A percentile compares a stretch with the other conserved stretches of the same genome.
Conservation (phyloP, 2,113 vertebrate genomes). For the Rhabdornis inornatus region DNA sequence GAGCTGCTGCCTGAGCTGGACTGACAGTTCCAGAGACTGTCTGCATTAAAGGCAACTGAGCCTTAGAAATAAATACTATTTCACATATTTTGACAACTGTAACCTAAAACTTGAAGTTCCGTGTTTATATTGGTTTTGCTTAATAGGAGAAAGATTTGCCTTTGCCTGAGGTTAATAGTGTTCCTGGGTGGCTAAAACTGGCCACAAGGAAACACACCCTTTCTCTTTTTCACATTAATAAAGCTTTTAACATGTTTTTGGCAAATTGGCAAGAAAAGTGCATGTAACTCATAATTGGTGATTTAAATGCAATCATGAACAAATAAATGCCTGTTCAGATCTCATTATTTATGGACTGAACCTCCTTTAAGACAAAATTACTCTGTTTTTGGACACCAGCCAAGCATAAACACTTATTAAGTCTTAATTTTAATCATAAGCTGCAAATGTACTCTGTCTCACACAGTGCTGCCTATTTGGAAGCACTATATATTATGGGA, state of each 20-base stretch:
- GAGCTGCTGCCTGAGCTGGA: not conserved
- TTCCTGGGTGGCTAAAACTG: conserved; percentile 78
- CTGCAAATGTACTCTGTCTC: conserved; percentile 49
- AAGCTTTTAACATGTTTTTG: conserved; percentile 75
- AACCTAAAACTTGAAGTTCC: conserved; percentile 64
- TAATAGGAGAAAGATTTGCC: conserved; percentile 57
- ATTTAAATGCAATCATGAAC: conserved; percentile 79
- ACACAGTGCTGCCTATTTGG: conserved; percentile 56
- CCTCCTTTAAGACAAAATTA: conserved; percentile 71
- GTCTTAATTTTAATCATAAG: conserved; percentile 64
- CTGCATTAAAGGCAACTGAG: conserved; percentile 5
- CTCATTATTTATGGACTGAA: conserved; percentile 78
- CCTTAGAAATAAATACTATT: conserved; percentile 43
- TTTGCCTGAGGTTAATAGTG: conserved; percentile 75
- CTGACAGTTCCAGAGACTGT: not conserved
- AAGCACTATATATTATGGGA: conserved; percentile 36
- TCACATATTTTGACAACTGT: conserved; percentile 59
- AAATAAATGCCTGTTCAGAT: conserved; percentile 79
- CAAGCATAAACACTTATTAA: conserved; percentile 70
- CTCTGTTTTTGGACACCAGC: conserved; percentile 71
- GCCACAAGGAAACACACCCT: conserved; percentile 73
- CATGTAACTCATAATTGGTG: conserved; percentile 76
- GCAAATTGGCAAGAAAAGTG: conserved; percentile 73
- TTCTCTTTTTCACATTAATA: conserved; percentile 72
- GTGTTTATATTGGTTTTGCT: conserved; percentile 72